phyloP scores from a whole-genome alignment of 2,113 vertebrate genomes.

The Hippocampus guttulatus region DNA sequence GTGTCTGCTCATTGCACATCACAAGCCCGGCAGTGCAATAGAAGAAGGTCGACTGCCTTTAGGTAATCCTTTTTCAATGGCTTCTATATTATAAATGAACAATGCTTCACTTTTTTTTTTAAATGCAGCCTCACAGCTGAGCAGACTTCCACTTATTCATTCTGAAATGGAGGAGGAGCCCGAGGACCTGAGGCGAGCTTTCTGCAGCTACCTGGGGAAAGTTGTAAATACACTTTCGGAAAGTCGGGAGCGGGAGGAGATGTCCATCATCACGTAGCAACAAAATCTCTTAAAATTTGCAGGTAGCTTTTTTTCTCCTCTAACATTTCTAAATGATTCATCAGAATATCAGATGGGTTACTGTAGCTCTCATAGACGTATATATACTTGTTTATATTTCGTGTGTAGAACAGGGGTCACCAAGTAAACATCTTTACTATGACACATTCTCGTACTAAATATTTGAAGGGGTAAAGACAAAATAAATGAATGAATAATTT shows the following conservation, averaged over 20 bases:
- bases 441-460: neutral
- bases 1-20: conserved; percentile 90
- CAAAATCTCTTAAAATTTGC: neutral
- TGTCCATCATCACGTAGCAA: conserved; percentile 85
- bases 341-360: neutral
- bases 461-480: too few species aligned
- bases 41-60: conserved; percentile 70
- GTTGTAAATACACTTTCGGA: conserved; percentile 83
- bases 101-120: neutral
- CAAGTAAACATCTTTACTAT: neutral
- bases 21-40: conserved; percentile 81
- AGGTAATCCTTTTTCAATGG: conserved; percentile 67
- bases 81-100: neutral
- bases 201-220: conserved; percentile 81
- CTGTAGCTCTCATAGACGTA: neutral
- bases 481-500: too few species aligned
- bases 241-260: conserved; percentile 87
- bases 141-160: conserved; percentile 81
- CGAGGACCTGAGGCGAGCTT: conserved; percentile 82
- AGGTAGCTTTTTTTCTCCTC: neutral
- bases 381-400: neutral
- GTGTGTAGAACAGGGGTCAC: neutral
- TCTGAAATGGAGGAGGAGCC: conserved; percentile 92
- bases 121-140: conserved; percentile 78
- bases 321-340: neutral